Base-by-base conservation (phyloP, 2,113 vertebrate genomes). In the Austrofundulus limnaeus region DNA sequence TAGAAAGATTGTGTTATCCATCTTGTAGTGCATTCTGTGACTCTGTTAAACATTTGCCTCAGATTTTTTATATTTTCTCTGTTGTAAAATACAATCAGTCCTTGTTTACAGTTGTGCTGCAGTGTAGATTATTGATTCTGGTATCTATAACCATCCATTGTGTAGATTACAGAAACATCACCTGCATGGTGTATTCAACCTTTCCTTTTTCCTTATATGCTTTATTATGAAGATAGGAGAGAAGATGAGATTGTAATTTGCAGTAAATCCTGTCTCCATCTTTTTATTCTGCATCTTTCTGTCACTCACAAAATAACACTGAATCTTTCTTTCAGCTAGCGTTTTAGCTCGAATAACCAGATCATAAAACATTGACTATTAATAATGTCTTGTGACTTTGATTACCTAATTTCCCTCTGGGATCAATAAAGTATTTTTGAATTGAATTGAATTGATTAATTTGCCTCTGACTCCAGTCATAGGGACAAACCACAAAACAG, bases 301-400 rank as follows among this genome's bases (percentile, higher is more conserved):
- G 23, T 49, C 64, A 31, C 31, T 3, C 25, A 60, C 46, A 64
- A 68, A 61, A 21, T 25, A 17, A 45, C 13, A 16, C 21, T 20
- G 17, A 3, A 43, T 72, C 42, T 64, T 48, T 39, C 10, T 56
- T 37, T 59, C 56, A 34, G n/a, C 61, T 34, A 69, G 39, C 58
- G 37, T 60, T 70, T 64, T 45, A n/a, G 25, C 20, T 57, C 54
- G 50, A 60, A 61, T 41, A 59, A 61, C 47, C 56, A 76, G 62
- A 46, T 16, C 37, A 60, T 53, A 43, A 77, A 39, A 41, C 72
- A 69, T 82, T 49, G 73, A 78, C 78, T 78, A 55, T 75, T 66
- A 54, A 28, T 49, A 55, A 20, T 20, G 53, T 53, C 23, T 41
- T 37, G 41, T 39, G 39, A 49, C 51, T 38, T 3, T 14, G 3